phyloP scores from a whole-genome alignment of 2,113 vertebrate genomes.

The Plecotus auritus region DNA sequence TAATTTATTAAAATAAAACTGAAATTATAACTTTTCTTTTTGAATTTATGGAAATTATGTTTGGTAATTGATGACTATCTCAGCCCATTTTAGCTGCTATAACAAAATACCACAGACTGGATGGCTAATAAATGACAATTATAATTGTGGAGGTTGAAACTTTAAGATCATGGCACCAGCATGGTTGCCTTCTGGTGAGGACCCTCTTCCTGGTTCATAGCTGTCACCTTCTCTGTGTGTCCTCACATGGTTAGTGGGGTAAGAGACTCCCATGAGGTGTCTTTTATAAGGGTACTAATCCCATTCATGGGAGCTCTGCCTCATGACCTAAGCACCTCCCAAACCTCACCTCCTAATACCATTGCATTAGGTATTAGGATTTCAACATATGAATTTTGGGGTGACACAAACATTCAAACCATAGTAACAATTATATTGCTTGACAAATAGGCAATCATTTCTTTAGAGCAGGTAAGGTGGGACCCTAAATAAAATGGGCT shows the following conservation, averaged over 20 bases:
- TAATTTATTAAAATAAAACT: constrained; percentile 23
- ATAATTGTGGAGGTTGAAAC: background rate
- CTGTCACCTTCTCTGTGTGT: background rate
- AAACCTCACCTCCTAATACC: background rate
- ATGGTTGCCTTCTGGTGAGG: background rate
- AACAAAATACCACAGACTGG: background rate
- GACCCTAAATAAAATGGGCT: background rate
- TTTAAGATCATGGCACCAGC: background rate
- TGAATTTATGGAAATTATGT: constrained; percentile 12
- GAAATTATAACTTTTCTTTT: constrained; percentile 6
- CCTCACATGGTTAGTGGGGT: background rate
- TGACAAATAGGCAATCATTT: background rate
- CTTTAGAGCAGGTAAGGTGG: background rate
- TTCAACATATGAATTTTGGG: background rate
- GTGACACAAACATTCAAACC: background rate
- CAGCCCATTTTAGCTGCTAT: background rate
- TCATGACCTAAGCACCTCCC: background rate
- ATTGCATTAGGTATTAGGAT: background rate
- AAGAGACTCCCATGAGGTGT: background rate
- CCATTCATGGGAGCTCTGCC: background rate
- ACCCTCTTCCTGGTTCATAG: background rate
- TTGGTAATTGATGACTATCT: background rate
- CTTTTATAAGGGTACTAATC: background rate
- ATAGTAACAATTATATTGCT: background rate
- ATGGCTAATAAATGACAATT: background rate